Base-by-base conservation (phyloP, 2,888 invertebrate genomes). In the Chesias legatella region DNA sequence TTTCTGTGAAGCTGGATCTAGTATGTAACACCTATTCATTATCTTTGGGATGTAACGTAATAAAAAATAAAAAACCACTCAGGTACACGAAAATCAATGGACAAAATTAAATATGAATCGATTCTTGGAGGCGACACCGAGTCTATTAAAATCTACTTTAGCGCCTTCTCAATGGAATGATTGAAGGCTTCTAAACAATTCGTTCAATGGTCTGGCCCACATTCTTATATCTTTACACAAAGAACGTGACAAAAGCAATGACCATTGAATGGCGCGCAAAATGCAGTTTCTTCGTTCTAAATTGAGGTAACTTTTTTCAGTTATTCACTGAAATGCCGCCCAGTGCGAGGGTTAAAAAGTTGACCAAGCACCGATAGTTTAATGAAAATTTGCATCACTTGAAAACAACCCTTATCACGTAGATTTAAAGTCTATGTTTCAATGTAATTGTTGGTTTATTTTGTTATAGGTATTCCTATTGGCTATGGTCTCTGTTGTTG, bases 121-220 rank as follows among this genome's bases (percentile, higher is more conserved):
- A 74, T 80, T 77, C 71, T 73, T 33, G 47, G 67, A 77, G 86
- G 86, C 86, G 88, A 86, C 86, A 65, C 58, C 41, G 56, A 84
- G 88, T 86, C 88, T 88, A 86, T 88, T 86, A 86, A 88, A 86
- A 72, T 81, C 73, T 64, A 73, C 68, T 85, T 85, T 82, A 80
- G 84, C 84, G 81, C 83, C 80, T 70, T 60, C 67, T 83, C 79
- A 84, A 85, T 85, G 78, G 73, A 73, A 81, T 83, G 85, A 86
- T 84, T 81, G 85, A 88, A 79, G 58, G 82, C 70, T 63, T 72
- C 73, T 78, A 85, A 82, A 85, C 85, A 84, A 85, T 85, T 72
- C 76, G 71, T 73, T 85, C 81, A 85, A 88, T 82, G 79, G 80
- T 58, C 39, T 74, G 74, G 77, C 75, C 79, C 79, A 81, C 75